phyloP scores from a whole-genome alignment of 2,797 vertebrate genomes.

The Adelosebastes latens region DNA sequence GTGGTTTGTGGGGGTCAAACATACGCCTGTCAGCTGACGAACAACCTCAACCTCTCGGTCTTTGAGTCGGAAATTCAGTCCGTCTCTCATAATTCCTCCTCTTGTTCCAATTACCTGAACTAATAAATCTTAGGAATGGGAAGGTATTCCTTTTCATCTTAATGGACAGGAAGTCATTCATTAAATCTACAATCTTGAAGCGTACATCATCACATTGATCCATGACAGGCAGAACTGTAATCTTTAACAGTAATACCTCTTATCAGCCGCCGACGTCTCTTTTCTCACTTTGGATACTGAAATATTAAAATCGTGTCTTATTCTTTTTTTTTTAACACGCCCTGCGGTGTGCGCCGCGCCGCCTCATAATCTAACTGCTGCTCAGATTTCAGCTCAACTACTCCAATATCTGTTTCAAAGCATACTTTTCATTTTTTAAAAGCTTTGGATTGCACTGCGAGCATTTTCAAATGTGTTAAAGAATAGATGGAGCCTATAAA shows the following conservation, averaged over 20 bases:
- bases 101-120: constrained; percentile 86
- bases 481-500: constrained; percentile 75
- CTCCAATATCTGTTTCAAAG: constrained; percentile 72
- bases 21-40: constrained; percentile 58
- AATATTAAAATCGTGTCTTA: constrained; percentile 86
- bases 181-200: constrained; percentile 78
- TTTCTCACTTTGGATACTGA: constrained; percentile 79
- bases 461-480: constrained; percentile 75
- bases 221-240: constrained; percentile 84
- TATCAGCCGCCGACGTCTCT: constrained; percentile 63
- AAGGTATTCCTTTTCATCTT: constrained; percentile 82
- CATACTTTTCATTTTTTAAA: constrained; percentile 74
- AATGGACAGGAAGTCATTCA: constrained; percentile 88
- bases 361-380: constrained; percentile 68
- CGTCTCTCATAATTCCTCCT: constrained; percentile 76
- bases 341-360: constrained; percentile 58
- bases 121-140: constrained; percentile 85
- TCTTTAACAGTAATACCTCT: constrained; percentile 81
- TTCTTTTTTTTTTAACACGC: constrained; percentile 69
- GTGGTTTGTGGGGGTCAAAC: constrained; percentile 14
- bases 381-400: constrained; percentile 56
- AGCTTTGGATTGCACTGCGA: constrained; percentile 59
- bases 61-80: constrained; percentile 78
- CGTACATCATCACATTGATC: constrained; percentile 79
- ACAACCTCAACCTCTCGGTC: constrained; percentile 63